A percentile compares a stretch with the other conserved stretches of the same genome.
phyloP scores from a whole-genome alignment of 2,888 invertebrate genomes.

The Tetranychus truncatus region DNA sequence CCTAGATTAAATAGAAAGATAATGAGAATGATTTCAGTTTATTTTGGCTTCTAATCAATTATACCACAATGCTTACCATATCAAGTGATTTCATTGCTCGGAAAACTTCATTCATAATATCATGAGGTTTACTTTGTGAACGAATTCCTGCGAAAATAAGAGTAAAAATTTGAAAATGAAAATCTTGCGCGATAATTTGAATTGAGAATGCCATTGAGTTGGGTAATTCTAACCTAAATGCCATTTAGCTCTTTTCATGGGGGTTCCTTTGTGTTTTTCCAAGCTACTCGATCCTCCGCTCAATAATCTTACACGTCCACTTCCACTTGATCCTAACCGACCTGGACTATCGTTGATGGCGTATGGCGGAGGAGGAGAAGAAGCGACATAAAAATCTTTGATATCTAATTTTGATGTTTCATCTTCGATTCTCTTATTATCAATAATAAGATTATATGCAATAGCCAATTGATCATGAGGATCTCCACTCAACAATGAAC shows the following conservation, averaged over 20 bases:
- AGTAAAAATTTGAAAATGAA: neutral
- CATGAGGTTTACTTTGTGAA: conserved; percentile 95
- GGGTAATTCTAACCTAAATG: conserved; percentile 36
- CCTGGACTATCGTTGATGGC: conserved; percentile 35
- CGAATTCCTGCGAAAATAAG: conserved; percentile 45
- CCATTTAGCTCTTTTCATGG: conserved; percentile 38
- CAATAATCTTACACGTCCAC: conserved; percentile 16
- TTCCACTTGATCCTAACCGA: conserved; percentile 53
- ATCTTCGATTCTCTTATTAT: conserved; percentile 89
- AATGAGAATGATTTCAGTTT: neutral
- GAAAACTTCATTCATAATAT: conserved; percentile 99
- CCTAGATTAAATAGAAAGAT: conserved; percentile 37
- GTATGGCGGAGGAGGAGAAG: conserved; percentile 49
- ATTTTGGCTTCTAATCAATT: neutral
- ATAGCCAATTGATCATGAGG: conserved; percentile 95
- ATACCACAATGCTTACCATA: conserved; percentile 43
- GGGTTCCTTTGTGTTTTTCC: conserved; percentile 31
- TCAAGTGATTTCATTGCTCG: conserved; percentile 94
- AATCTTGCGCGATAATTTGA: no score
- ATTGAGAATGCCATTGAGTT: neutral
- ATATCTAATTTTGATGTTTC: conserved; percentile 58
- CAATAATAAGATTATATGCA: conserved; percentile 93
- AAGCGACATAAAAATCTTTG: conserved; percentile 76
- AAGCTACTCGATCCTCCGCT: conserved; percentile 14
- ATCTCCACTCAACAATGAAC: conserved; percentile 78